Base-by-base conservation (phyloP, 2,113 vertebrate genomes). In the Brachyhypopomus gauderio region DNA sequence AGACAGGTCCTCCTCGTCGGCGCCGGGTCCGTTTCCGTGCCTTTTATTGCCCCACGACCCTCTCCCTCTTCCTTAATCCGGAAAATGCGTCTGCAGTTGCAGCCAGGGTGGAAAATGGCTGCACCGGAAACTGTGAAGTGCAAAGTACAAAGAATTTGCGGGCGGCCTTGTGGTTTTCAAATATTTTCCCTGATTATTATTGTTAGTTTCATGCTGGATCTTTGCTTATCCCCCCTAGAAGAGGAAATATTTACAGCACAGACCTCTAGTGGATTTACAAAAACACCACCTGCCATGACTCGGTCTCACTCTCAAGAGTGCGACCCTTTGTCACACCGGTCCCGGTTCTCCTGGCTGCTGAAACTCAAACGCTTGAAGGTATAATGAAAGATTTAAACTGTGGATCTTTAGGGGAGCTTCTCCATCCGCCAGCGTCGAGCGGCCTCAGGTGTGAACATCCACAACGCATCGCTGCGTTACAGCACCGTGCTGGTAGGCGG, bases 61-160 rank as follows among this genome's bases (percentile, higher is more conserved):
- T 74, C 30, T 52, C 72, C 70, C 17, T 82, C 78, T 30, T 82
- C 75, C 60, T 60, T 83, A 86, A 89, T 88, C 79, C 86, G 83
- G 55, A 83, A 85, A 89, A 83, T 73, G 72, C 77, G 86, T 89
- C 90, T 87, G 71, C 81, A 17, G 83, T 80, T 78, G 86, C 84
- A 90, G 88, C 88, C 87, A 81, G 79, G 90, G 90, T 67, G n/a
- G 85, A 88, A 91, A 90, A 91, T 90, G 64, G 75, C 85, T 89
- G 90, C 86, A 77, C 72, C 77, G 66, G 27, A 34, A 45, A 55
- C 67, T 63, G 70, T 27, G 12, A 16, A 71, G 73, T 20, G 23
- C 64, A 45, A 71, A 63, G 66, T 82, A 36, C 71, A 66, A 73
- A 62, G 6, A 17, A 36, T 69, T 75, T 27, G 36, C 38, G 45